phyloP scores from a whole-genome alignment of 1,140 invertebrate genomes.

The Meloidogyne chitwoodi region DNA sequence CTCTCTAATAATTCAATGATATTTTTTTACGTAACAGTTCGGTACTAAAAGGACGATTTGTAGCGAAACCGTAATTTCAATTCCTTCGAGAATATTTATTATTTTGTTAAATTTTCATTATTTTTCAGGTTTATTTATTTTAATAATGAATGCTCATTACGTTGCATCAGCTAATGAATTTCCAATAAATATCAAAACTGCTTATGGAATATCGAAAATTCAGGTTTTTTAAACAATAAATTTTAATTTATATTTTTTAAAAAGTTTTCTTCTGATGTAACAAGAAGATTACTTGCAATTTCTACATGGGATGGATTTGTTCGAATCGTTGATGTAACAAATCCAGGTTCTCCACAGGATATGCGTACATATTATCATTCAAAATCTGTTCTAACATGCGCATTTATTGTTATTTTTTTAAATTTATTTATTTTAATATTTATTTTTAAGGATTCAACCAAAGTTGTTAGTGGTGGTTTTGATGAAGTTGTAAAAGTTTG shows the following conservation, averaged over 20 bases:
- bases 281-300: slow-evolving; percentile 37
- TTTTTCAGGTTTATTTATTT: no score
- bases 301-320: slow-evolving; percentile 54
- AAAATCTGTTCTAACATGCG: slow-evolving; percentile 50
- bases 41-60: no score
- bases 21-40: no score
- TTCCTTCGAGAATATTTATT: no score
- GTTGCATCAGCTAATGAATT: slow-evolving; percentile 46
- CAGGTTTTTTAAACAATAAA: slow-evolving; percentile 20
- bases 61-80: no score
- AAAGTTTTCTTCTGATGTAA: slow-evolving; percentile 52
- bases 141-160: slow-evolving; percentile 42
- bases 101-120: no score
- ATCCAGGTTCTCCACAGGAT: slow-evolving; percentile 40
- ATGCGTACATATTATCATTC: slow-evolving; percentile 41
- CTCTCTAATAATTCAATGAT: no score
- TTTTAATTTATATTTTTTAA: slow-evolving; percentile 14
- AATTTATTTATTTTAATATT: slow-evolving; percentile 2
- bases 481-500: slow-evolving; percentile 85
- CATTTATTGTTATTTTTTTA: slow-evolving; percentile 42
- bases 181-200: slow-evolving; percentile 35
- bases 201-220: slow-evolving; percentile 40
- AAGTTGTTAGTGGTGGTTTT: slow-evolving; percentile 70
- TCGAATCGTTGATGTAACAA: slow-evolving; percentile 48
- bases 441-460: slow-evolving; percentile 40